A percentile compares a stretch with the other conserved stretches of the same genome.
These are phyloP conservation scores for Lepisosteus oculatus DNA, from an alignment of 2,113 vertebrate genomes.

Conservation along the genomic window DNA sequence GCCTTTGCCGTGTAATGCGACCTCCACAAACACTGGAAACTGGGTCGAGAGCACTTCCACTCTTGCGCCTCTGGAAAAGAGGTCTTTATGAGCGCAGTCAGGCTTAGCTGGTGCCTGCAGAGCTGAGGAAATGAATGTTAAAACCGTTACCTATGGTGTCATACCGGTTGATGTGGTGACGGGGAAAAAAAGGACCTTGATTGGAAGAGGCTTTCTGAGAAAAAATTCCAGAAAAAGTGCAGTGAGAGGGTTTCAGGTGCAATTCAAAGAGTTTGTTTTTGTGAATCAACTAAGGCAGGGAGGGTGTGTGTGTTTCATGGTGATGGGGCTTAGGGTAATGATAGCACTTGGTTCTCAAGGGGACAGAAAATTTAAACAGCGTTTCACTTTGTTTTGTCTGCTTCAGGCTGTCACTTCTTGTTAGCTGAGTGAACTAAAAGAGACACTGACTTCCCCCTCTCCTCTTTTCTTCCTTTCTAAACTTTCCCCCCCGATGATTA, in stretches of 20 bases:
- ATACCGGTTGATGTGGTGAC: too few species aligned
- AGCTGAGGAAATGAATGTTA: too few species aligned
- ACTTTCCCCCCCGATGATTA: too few species aligned
- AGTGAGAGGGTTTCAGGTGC: neutral
- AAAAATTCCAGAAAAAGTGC: neutral
- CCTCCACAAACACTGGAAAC: too few species aligned
- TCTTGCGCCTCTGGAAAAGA: too few species aligned
- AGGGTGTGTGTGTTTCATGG: neutral
- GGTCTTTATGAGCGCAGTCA: too few species aligned
- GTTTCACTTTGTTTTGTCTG: conserved; percentile 22
- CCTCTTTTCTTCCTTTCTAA: neutral
- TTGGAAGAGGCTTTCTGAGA: neutral
- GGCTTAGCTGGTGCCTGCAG: too few species aligned
- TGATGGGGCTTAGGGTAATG: neutral
- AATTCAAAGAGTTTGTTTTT: neutral
- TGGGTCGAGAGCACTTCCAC: too few species aligned
- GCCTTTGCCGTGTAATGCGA: too few species aligned
- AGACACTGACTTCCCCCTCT: neutral
- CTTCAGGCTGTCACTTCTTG: neutral
- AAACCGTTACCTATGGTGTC: too few species aligned
- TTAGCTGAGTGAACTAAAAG: conserved; percentile 6
- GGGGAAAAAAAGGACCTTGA: too few species aligned
- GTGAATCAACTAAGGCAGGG: neutral
- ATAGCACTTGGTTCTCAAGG: conserved; percentile 15
- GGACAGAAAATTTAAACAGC: neutral